Percentiles rank a stretch among this genome's conserved stretches.
Conservation (phyloP, 2,797 vertebrate species). For the Austrolebias charrua region DNA sequence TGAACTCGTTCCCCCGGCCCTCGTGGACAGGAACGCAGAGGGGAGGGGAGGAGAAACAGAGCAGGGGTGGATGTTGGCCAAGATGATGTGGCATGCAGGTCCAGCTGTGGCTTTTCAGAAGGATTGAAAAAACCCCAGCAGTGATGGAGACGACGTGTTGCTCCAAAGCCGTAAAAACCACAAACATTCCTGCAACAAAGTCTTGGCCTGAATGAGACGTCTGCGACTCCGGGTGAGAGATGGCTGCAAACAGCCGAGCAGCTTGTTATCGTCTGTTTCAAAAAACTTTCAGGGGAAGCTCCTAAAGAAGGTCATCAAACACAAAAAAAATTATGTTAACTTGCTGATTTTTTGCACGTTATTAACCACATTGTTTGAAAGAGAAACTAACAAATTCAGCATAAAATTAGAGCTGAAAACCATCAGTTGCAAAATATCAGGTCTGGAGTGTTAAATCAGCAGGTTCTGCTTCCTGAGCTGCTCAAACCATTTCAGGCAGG, state of each 20-base stretch:
- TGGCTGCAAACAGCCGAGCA: constrained; percentile 57
- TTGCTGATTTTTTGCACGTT: not conserved
- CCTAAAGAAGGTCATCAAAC: not conserved
- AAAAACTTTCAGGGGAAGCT: constrained; percentile 5
- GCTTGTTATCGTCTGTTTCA: constrained; percentile 37
- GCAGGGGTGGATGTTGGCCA: constrained; percentile 55
- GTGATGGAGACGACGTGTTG: constrained; percentile 61
- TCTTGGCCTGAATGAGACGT: constrained; percentile 29
- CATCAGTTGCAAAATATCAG: constrained; percentile 9
- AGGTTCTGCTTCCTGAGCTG: constrained; percentile 21
- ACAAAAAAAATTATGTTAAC: not conserved
- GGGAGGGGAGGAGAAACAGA: constrained; percentile 15
- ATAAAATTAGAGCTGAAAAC: constrained; percentile 2
- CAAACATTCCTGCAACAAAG: constrained; percentile 58
- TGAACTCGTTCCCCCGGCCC: constrained; percentile 67
- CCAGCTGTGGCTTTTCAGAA: constrained; percentile 65
- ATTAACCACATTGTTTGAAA: not conserved
- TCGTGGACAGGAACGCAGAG: constrained; percentile 31
- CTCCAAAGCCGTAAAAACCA: constrained; percentile 48
- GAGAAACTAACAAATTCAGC: constrained; percentile 1
- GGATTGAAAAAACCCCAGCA: constrained; percentile 55
- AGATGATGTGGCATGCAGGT: constrained; percentile 57
- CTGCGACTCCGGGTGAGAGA: constrained; percentile 46
- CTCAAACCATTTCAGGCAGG: constrained; percentile 3
- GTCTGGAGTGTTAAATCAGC: constrained; percentile 24